Evolutionary conservation across 2,888 invertebrate species (phyloP).

Genomic region (Octodonta nipae): DNA sequence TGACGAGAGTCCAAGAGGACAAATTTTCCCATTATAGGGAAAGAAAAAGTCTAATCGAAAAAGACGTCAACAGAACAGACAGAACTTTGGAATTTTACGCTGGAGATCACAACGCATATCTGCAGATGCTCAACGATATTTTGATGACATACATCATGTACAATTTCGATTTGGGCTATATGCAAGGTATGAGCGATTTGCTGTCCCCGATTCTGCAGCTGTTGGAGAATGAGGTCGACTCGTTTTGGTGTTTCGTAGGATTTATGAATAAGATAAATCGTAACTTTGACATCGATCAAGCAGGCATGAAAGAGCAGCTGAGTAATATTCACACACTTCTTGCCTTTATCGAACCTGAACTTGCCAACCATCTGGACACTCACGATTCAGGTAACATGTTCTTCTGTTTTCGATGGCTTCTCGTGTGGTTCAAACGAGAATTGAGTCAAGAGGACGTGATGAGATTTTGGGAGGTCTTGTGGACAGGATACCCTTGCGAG

Average conservation of each 20-base stretch:
- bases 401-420: slow-evolving; percentile 80
- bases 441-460: slow-evolving; percentile 76
- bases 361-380: slow-evolving; percentile 72
- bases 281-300: slow-evolving; percentile 95
- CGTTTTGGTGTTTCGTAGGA: slow-evolving; percentile 98
- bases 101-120: slow-evolving; percentile 85
- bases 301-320: slow-evolving; percentile 88
- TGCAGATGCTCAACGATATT: slow-evolving; percentile 74
- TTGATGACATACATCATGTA: slow-evolving; percentile 98
- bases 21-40: slow-evolving; percentile 81
- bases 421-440: slow-evolving; percentile 79
- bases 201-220: slow-evolving; percentile 82
- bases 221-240: slow-evolving; percentile 84
- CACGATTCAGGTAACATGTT: slow-evolving; percentile 94
- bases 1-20: slow-evolving; percentile 74
- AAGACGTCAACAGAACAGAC: slow-evolving; percentile 94
- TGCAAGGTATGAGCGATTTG: slow-evolving; percentile 96
- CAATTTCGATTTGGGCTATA: slow-evolving; percentile 92
- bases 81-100: slow-evolving; percentile 78
- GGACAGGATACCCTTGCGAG: slow-evolving; percentile 87
- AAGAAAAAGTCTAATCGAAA: slow-evolving; percentile 86
- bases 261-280: slow-evolving; percentile 82
- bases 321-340: slow-evolving; percentile 70
- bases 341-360: slow-evolving; percentile 66
- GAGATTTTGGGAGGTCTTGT: slow-evolving; percentile 89